Evolutionary conservation across 64 coral and sea anemone species (phyloP), one percentile per base, ranked within the genome.

Genomic region (Hydrozoanthus tunicans): DNA sequence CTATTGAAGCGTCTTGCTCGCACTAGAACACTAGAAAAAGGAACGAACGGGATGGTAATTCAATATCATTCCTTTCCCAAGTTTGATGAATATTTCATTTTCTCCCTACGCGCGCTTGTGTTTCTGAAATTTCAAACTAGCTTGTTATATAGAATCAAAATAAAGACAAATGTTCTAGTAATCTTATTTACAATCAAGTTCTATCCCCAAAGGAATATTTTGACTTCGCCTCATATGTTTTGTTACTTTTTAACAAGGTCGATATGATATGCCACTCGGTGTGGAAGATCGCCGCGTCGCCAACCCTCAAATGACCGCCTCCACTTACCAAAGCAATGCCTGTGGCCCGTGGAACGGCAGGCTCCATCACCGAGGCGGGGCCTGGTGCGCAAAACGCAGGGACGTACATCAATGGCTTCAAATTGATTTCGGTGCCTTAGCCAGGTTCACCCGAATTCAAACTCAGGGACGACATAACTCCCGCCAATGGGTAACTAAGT

Each of bases 391-490:
- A 9, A 78, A 81, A 9, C 65, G 63, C 11, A 93, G 76, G 57
- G 55, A 77, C n/a, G 62, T 4, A 13, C 65, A 81, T 13, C 92
- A 96, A 73, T 96, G 95, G 95, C 83, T 94, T 23, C 64, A 89
- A 56, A 82, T 96, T 9, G 95, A 96, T 76, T 96, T 96, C 82
- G 91, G 83, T 65, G 95, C 95, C 59, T 73, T 89, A 76, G 81
- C 95, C 10, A 91, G 70, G 51, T 77, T 96, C 24, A 76, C 70
- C 8, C 66, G 92, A 10, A 92, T 96, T 6, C 89, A 70, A 5
- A 94, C 95, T n/a, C 95, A 96, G 15, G 95, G 95, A 62, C 83
- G 95, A 66, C 92, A 93, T 65, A 94, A 96, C 68, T 58, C 89
- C 14, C 76, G 88, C 51, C 89, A 96, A 75, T 96, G 95, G 95